phyloP scores from a whole-genome alignment of 37 sponge, comb jelly and placozoan species.

The Haliclona indistincta region DNA sequence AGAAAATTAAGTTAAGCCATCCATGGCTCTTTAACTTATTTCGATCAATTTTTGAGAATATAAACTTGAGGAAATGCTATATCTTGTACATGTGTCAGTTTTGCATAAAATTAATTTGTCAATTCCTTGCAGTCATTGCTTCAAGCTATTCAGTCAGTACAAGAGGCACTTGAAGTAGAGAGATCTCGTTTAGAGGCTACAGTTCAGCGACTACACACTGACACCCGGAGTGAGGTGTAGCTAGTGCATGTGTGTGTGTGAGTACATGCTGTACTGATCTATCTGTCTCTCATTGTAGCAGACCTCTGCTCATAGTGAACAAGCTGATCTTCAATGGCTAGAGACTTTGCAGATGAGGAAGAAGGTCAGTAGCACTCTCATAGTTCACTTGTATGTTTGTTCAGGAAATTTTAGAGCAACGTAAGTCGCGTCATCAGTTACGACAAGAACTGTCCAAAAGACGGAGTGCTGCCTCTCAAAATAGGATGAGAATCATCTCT shows the following conservation, averaged over 20 bases:
- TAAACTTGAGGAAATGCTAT: too few relatives aligned
- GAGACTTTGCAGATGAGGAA: slow-evolving; percentile 54
- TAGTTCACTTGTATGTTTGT: neutral
- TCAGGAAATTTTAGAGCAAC: slow-evolving; percentile 74
- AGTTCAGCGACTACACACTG: slow-evolving; percentile 1
- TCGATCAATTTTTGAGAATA: too few relatives aligned
- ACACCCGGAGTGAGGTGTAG: slow-evolving; percentile 4
- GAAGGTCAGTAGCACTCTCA: slow-evolving; percentile 27
- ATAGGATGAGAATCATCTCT: slow-evolving; percentile 92
- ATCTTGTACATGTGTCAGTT: too few relatives aligned
- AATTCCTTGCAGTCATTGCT: neutral
- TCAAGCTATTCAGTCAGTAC: neutral
- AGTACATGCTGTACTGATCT: too few relatives aligned
- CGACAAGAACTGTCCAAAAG: slow-evolving; percentile 75
- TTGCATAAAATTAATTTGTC: too few relatives aligned
- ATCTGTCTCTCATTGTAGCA: too few relatives aligned
- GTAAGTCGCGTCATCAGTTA: slow-evolving; percentile 55
- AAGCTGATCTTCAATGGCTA: slow-evolving; percentile 55
- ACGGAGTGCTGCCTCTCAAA: slow-evolving; percentile 86
- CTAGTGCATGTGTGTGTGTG: too few relatives aligned
- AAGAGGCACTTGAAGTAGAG: slow-evolving; percentile 8
- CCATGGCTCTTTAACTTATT: too few relatives aligned
- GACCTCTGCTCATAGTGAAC: neutral
- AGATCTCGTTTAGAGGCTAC: neutral
- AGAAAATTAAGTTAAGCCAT: too few relatives aligned